phyloP scores from a whole-genome alignment of 2,797 vertebrate genomes.

The Periophthalmus magnuspinnatus region DNA sequence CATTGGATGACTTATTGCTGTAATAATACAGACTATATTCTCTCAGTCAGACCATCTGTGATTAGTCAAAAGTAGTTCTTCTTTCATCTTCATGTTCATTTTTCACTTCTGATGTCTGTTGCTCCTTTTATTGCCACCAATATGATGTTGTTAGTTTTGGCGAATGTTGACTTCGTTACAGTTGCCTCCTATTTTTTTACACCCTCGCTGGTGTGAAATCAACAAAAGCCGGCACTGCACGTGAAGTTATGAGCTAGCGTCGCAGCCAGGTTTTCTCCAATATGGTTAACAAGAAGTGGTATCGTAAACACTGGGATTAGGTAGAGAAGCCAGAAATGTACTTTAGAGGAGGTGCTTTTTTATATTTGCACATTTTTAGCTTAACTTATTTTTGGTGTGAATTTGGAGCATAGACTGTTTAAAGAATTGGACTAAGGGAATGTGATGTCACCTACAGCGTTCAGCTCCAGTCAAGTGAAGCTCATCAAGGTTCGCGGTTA shows the following conservation, averaged over 20 bases:
- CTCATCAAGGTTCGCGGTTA: too few species aligned
- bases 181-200: constrained; percentile 24
- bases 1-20: constrained; percentile 7
- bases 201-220: constrained; percentile 32
- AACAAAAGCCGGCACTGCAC: constrained; percentile 35
- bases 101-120: constrained; percentile 19
- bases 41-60: not conserved
- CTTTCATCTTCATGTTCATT: constrained; percentile 1
- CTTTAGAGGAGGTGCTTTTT: not conserved
- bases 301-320: not conserved
- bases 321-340: not conserved
- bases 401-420: not conserved
- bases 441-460: too few species aligned
- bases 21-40: not conserved
- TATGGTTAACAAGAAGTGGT: constrained; percentile 14
- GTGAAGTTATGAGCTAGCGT: constrained; percentile 25
- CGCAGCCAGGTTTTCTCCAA: constrained; percentile 5
- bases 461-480: too few species aligned
- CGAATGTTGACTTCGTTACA: constrained; percentile 7
- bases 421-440: not conserved
- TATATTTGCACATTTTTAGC: not conserved
- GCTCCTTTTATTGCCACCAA: constrained; percentile 13
- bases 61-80: constrained; percentile 5
- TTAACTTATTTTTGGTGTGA: not conserved
- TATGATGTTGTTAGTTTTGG: constrained; percentile 24